Base-by-base conservation (phyloP, 2,888 invertebrate species). In the Ichneumoninae sp. region DNA sequence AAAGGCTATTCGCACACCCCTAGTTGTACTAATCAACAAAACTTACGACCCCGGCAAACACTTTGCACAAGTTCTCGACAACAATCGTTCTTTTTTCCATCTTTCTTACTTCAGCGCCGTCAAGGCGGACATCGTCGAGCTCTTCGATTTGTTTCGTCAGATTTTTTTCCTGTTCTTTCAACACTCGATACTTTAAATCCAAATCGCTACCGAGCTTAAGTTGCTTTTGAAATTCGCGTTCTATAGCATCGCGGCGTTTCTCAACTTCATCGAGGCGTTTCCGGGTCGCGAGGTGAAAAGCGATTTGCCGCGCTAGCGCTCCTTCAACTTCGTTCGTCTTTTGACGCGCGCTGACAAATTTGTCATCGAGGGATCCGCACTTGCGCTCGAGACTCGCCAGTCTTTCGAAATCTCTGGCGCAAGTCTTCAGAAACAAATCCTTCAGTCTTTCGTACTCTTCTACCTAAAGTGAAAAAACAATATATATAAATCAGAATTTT, bases 331-430 rank as follows among this genome's bases (percentile, higher is more conserved):
- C 98, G 2, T 96, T 96, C 91, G 97, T 96, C 88, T 97, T 96
- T 57, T 98, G 95, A 84, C 96, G 94, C 93, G 98, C 98, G 91
- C 98, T 98, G 93, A 99, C 98, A 50, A 98, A 95, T 5, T 96
- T 95, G 94, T 98, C 98, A 94, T 98, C 98, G 94, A 98, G 98
- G 0, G 97, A 96, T 94, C 98, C 98, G 94, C 98, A 98, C 91
- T 98, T 98, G 40, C 98, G 95, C 94, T 97, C 98, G 13, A 98
- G 97, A 0, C 97, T 97, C 94, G 98, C 98, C 90, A 99, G 94
- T 93, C 98, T 97, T 91, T 98, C 97, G 87, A 98, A 96, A 94
- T 98, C 97, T 86, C 97, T 95, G 40, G 98, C 97, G 3, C 98
- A 98, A 85, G 97, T 96, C 85, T 97, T 96, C 33, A 97, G 97